Evolutionary conservation across 2,888 invertebrate species (phyloP), one percentile per base, ranked within the genome.

Genomic region (Plagodis dolabraria): DNA sequence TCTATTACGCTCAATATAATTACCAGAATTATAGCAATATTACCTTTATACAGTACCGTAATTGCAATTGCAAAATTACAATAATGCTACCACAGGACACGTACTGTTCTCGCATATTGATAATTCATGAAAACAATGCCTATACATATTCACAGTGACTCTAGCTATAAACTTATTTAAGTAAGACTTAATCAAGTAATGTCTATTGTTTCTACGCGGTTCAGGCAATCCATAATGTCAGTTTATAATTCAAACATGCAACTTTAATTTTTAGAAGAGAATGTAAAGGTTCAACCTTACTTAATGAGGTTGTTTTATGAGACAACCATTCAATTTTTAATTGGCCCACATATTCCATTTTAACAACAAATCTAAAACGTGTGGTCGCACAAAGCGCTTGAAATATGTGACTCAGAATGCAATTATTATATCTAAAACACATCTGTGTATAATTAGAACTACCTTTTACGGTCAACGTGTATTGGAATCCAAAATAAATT

Each of bases 311-410:
- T 75, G 75, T 76, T 77, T 80, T 77, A n/a, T 51, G 68, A 70
- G 59, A 64, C 63, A 67, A 60, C 68, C 67, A 68, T 70, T 71
- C 74, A 72, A 70, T 71, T 66, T 49, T 77, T 84, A 85, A 85
- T 84, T 85, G 84, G 76, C 79, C 77, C 74, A 79, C 77, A 85
- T 84, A 77, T 71, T n/a, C n/a, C n/a, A n/a, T 73, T 65, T 70
- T 48, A 58, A 64, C 53, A 47, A 50, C 47, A 36, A 51, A 55
- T 53, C 45, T 43, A n/a, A 44, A 35, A 36, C 8, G 22, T 22
- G 4, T 22, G 22, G 22, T 36, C 50, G 53, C 56, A 63, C 63
- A 59, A 64, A 64, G 52, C 33, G 43, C 43, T 55, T 57, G 43
- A 63, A 57, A 55, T 62, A 65, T 64, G 63, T 63, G 69, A 47